Conservation (phyloP, 2,113 vertebrate species). For the Odobenus rosmarus region DNA sequence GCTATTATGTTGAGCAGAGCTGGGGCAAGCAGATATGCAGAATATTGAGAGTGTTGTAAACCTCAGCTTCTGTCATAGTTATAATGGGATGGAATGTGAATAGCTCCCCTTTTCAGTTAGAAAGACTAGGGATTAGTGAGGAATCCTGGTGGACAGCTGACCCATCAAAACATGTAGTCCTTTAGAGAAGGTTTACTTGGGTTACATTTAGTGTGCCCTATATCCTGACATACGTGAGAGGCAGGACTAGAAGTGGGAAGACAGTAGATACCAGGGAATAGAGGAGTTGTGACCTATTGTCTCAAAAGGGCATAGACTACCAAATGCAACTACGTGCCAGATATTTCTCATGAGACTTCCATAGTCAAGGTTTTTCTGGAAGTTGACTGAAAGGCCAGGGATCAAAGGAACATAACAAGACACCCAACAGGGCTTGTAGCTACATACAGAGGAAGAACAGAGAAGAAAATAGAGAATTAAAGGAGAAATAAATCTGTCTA, state of each 20-base stretch:
- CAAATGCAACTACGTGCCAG: not conserved
- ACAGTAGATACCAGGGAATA: not conserved
- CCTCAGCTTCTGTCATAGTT: not conserved
- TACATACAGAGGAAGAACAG: not conserved
- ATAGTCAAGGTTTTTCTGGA: not conserved
- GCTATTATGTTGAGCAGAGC: not conserved
- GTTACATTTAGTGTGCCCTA: not conserved
- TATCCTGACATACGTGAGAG: not conserved
- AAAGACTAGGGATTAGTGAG: not conserved
- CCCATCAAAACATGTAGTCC: too few relatives aligned
- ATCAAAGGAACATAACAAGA: not conserved
- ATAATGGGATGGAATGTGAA: not conserved
- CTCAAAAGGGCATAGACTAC: not conserved
- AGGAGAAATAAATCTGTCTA: not conserved
- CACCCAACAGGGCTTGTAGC: not conserved
- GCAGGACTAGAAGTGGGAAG: not conserved
- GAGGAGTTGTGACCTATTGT: fast-evolving
- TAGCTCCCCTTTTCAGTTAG: not conserved
- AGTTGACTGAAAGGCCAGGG: not conserved
- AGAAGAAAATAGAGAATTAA: not conserved
- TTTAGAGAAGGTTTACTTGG: not conserved
- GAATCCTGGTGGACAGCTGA: not conserved
- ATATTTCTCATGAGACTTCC: not conserved
- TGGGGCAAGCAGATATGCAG: not conserved
- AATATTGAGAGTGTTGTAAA: not conserved